Conservation (phyloP, 2,888 invertebrate genomes). For the Idaea aversata region DNA sequence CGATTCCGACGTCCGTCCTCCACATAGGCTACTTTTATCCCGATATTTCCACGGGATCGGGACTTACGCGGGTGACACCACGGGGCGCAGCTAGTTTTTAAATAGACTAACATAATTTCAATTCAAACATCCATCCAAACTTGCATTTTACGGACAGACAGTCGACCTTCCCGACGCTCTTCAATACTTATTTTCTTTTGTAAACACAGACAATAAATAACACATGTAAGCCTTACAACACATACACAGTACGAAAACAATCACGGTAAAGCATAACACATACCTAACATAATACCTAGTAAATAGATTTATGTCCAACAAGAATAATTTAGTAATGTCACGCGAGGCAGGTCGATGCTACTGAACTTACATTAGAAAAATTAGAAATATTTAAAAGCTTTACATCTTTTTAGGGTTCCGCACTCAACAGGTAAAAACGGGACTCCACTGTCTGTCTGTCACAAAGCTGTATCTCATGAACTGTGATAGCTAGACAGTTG, state of each 20-base stretch:
- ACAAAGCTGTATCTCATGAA: no score
- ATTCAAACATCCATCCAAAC: no score
- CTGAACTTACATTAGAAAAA: neutral
- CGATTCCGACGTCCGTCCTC: no score
- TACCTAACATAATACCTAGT: neutral
- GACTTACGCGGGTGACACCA: no score
- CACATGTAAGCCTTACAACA: neutral
- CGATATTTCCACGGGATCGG: no score
- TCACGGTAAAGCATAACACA: neutral
- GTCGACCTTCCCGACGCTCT: no score
- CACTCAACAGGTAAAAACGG: neutral
- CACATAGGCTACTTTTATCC: no score
- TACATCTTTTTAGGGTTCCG: neutral
- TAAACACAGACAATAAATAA: neutral
- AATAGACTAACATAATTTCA: no score
- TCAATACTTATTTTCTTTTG: neutral
- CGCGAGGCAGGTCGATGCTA: neutral
- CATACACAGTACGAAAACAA: neutral
- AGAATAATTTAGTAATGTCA: neutral
- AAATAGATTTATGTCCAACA: neutral
- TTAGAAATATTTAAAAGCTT: neutral
- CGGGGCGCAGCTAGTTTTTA: no score
- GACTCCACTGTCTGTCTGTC: no score
- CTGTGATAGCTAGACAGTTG: no score
- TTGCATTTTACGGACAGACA: no score